Base-by-base conservation (phyloP, 1,140 invertebrate genomes). In the Trypoxylus dichotomus region DNA sequence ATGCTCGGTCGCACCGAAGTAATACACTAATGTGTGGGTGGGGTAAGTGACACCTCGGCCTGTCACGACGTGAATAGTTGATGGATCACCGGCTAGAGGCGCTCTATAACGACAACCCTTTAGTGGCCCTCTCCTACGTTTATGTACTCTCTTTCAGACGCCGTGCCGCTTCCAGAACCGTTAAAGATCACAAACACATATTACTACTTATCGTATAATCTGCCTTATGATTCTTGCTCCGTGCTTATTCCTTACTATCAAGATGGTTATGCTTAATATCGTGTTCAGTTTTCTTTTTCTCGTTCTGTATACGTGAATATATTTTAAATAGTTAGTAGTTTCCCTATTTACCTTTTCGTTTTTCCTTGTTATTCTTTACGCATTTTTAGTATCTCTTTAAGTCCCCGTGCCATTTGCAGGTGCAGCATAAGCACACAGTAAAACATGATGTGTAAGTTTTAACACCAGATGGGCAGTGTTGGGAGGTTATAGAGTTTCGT, bases 11-110 rank as follows among this genome's bases (percentile, higher is more conserved):
- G 79, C 79, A 58, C 77, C 72, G 73, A 77, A 79, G 79, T 78
- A 82, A 82, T 82, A 79, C 81, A 80, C 81, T 82, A 82, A 82
- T 82, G 81, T 78, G 78, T 80, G 79, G 78, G 78, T 76, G 78
- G 79, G 76, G 79, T 79, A 82, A 82, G 78, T 82, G 81, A 82
- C 81, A 82, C 81, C 81, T 82, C 78, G 77, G 77, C 72, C 78
- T 82, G 78, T 80, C 78, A 78, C 27, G 75, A 77, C 72, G 29
- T 82, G 81, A 82, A 82, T 82, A 80, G 81, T 80, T 82, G 81
- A 82, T 82, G 78, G 81, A 82, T 82, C 71, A 75, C 71, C 72
- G 72, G 27, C 41, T 24, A 29, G 72, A 71, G 71, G 37, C 77
- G 6, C 58, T 54, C 47, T 54, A n/a, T 42, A 37, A 43, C 77